Evolutionary conservation across 2,888 invertebrate species (phyloP).

Genomic region (Ceriagrion tenellum): DNA sequence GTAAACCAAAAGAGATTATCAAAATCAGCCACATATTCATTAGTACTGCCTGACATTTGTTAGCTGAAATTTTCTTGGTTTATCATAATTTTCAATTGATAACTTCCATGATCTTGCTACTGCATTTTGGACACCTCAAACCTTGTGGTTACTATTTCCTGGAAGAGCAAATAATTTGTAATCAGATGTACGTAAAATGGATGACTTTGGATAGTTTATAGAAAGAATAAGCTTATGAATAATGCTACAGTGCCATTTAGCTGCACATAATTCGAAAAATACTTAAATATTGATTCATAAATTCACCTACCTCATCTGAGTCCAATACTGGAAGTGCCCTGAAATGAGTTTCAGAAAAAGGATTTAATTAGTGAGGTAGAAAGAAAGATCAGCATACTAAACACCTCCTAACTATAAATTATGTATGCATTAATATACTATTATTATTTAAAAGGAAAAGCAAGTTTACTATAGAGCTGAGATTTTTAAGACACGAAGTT

Average conservation of each 20-base stretch:
- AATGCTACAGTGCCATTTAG: neutral
- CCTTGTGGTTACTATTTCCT: slow-evolving; percentile 89
- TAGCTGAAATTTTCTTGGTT: neutral
- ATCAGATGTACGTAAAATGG: slow-evolving; percentile 9
- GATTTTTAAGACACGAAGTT: neutral
- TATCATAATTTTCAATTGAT: neutral
- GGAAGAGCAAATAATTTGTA: slow-evolving; percentile 69
- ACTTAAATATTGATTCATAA: neutral
- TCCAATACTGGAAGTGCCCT: slow-evolving; percentile 84
- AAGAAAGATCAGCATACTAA: slow-evolving; percentile 21
- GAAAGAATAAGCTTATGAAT: neutral
- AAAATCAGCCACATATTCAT: neutral
- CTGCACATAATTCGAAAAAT: neutral
- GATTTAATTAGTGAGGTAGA: neutral
- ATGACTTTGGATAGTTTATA: slow-evolving; percentile 5
- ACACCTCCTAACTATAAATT: no score
- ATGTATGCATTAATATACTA: neutral
- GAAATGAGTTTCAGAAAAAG: slow-evolving; percentile 71
- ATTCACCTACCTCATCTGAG: slow-evolving; percentile 83
- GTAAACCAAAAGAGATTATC: neutral
- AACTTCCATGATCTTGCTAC: slow-evolving; percentile 76
- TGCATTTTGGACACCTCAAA: slow-evolving; percentile 95
- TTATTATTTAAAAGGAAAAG: no score
- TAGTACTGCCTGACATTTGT: neutral
- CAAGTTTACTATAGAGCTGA: no score